phyloP scores from a whole-genome alignment of 1,140 invertebrate species.

The Papilio dardanus region DNA sequence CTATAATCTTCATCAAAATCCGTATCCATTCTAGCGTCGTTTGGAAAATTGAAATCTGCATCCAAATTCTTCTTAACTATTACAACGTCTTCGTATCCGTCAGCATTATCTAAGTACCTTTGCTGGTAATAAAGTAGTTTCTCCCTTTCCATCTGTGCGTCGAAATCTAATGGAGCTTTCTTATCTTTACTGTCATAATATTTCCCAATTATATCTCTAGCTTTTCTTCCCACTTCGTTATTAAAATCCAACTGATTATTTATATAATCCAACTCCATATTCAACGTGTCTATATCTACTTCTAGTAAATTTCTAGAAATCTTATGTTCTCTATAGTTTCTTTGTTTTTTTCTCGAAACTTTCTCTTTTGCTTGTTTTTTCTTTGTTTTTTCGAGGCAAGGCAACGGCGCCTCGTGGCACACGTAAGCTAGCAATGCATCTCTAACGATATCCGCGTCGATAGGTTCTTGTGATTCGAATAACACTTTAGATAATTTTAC shows the following conservation, averaged over 20 bases:
- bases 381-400: conserved; percentile 83
- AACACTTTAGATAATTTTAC: conserved; percentile 84
- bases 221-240: conserved; percentile 73
- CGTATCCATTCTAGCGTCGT: conserved; percentile 71
- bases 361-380: conserved; percentile 52
- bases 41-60: conserved; percentile 81
- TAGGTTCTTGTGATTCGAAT: conserved; percentile 85
- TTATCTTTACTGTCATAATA: conserved; percentile 65
- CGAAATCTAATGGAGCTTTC: conserved; percentile 71
- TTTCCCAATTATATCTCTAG: conserved; percentile 71
- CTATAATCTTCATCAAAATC: conserved; percentile 79
- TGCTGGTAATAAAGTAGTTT: conserved; percentile 80
- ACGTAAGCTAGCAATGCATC: conserved; percentile 92
- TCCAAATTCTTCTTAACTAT: conserved; percentile 81
- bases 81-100: conserved; percentile 78
- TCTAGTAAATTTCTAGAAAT: conserved; percentile 61
- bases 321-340: conserved; percentile 53
- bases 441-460: conserved; percentile 87
- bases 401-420: conserved; percentile 91
- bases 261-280: conserved; percentile 76
- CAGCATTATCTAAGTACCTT: conserved; percentile 76
- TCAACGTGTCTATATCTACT: conserved; percentile 69
- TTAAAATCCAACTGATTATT: conserved; percentile 77
- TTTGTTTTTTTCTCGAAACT: conserved; percentile 51
- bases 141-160: conserved; percentile 81